Percentiles rank a stretch among this genome's conserved stretches.
phyloP scores from a whole-genome alignment of 2,797 vertebrate genomes.

The Sebastes iracundus region DNA sequence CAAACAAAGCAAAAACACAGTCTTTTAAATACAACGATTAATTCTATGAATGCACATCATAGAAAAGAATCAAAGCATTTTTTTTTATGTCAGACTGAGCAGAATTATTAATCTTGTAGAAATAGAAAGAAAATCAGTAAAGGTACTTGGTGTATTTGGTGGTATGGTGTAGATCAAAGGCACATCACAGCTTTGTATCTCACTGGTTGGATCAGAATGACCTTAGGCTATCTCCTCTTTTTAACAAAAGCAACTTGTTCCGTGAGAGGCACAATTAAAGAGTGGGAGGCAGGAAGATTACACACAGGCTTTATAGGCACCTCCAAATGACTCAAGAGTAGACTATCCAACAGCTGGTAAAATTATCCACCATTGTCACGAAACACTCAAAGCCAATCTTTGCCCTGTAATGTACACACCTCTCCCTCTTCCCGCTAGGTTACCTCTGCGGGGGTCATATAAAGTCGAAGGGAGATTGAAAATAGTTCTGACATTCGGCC shows the following conservation, averaged over 20 bases:
- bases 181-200: slow-evolving; percentile 76
- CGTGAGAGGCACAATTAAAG: slow-evolving; percentile 74
- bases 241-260: slow-evolving; percentile 78
- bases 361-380: slow-evolving; percentile 73
- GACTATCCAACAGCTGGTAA: slow-evolving; percentile 76
- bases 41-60: not conserved
- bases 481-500: slow-evolving; percentile 68
- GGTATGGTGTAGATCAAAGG: slow-evolving; percentile 74
- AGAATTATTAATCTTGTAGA: slow-evolving; percentile 66
- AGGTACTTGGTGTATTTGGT: slow-evolving; percentile 69
- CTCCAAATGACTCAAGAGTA: slow-evolving; percentile 81
- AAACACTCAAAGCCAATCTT: slow-evolving; percentile 53
- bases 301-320: slow-evolving; percentile 77
- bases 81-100: slow-evolving; percentile 61
- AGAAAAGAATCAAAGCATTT: slow-evolving; percentile 70
- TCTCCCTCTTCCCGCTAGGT: not conserved
- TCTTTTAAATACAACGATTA: not conserved
- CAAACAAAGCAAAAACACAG: not conserved
- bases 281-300: slow-evolving; percentile 76
- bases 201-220: slow-evolving; percentile 37
- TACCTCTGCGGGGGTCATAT: slow-evolving; percentile 39
- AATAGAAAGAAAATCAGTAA: slow-evolving; percentile 70
- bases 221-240: slow-evolving; percentile 54
- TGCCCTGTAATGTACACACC: not conserved
- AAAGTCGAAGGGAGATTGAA: slow-evolving; percentile 64